These are phyloP conservation scores for Malurus leucopterus DNA, from an alignment of 2,797 vertebrate genomes.

Conservation along the genomic window DNA sequence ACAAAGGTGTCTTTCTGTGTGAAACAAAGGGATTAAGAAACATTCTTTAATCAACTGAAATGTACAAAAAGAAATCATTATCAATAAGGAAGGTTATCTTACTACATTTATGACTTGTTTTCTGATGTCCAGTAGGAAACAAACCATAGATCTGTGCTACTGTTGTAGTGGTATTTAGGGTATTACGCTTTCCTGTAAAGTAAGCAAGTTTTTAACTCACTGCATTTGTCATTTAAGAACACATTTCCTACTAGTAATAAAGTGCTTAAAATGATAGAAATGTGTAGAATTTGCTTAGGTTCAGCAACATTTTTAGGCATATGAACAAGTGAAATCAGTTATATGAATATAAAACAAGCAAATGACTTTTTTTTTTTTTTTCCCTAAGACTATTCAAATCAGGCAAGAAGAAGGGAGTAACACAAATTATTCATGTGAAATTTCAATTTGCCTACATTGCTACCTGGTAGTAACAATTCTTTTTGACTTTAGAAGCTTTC, in stretches of 20 bases:
- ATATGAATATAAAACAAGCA: neutral
- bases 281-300: conserved; percentile 8
- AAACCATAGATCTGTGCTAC: neutral
- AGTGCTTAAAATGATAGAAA: conserved; percentile 17
- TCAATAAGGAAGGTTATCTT: neutral
- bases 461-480: neutral
- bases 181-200: neutral
- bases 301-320: conserved; percentile 26
- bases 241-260: neutral
- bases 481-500: conserved; percentile 14
- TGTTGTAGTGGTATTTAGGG: neutral
- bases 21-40: neutral
- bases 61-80: neutral
- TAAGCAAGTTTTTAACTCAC: conserved; percentile 13
- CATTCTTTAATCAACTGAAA: neutral
- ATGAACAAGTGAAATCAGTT: conserved; percentile 9
- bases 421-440: conserved; percentile 27
- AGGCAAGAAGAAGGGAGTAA: neutral
- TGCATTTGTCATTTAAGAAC: neutral
- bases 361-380: neutral
- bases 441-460: conserved; percentile 6
- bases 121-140: neutral
- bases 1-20: neutral
- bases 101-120: neutral
- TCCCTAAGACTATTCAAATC: neutral